These are phyloP conservation scores for Orthosia gothica DNA, from an alignment of 2,888 invertebrate genomes.

Conservation along the genomic window DNA sequence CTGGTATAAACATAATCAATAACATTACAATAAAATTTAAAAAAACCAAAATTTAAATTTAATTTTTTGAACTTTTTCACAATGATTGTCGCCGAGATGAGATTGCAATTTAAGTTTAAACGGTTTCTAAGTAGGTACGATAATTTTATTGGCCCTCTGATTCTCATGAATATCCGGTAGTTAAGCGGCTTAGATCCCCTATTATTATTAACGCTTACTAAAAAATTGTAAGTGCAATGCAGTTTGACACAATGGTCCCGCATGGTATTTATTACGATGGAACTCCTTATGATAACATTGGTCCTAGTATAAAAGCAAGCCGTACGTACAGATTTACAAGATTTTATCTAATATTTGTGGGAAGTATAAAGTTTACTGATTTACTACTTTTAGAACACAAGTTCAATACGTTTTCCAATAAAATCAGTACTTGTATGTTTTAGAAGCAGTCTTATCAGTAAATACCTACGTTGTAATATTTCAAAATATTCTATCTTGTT, in stretches of 20 bases:
- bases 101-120: too few relatives aligned
- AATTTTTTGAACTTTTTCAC: too few relatives aligned
- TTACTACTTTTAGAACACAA: neutral
- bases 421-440: too few relatives aligned
- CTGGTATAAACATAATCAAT: too few relatives aligned
- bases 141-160: neutral
- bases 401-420: too few relatives aligned
- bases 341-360: too few relatives aligned
- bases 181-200: conserved; percentile 9
- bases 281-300: neutral
- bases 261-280: conserved; percentile 16
- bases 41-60: too few relatives aligned
- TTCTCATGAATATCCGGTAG: neutral
- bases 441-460: neutral
- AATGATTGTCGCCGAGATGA: too few relatives aligned
- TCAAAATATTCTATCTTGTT: conserved; percentile 9
- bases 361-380: neutral
- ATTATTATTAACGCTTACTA: neutral
- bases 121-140: too few relatives aligned
- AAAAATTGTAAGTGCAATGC: conserved; percentile 10
- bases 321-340: neutral
- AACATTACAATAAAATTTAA: too few relatives aligned
- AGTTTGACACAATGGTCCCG: conserved; percentile 31
- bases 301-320: neutral
- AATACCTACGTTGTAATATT: neutral